Conservation (phyloP, 37 sponge, comb jelly and placozoan genomes). For the Oscarella lobularis region DNA sequence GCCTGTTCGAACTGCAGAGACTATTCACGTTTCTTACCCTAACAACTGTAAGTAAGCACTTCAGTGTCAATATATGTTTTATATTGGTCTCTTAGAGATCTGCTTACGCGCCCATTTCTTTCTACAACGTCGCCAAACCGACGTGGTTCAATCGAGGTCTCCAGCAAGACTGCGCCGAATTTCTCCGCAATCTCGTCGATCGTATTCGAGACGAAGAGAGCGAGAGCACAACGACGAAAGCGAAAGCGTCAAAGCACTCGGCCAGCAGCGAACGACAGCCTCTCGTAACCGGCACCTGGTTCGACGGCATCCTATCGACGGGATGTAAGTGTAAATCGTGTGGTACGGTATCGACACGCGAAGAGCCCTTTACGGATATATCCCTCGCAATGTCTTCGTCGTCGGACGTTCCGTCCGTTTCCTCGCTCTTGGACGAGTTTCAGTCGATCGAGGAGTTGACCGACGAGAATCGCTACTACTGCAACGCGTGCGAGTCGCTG, state of each 20-base stretch:
- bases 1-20: not conserved
- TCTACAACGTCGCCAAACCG: not conserved
- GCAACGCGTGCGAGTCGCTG: not conserved
- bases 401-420: not conserved
- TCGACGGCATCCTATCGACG: not conserved
- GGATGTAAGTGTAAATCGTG: not conserved
- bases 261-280: no score
- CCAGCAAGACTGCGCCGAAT: not conserved
- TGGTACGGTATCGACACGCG: not conserved
- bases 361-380: not conserved
- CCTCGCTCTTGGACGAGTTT: not conserved
- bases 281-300: no score
- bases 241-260: not conserved
- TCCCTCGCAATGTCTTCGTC: no score
- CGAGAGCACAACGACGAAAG: not conserved
- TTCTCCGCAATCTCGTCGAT: not conserved
- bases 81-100: not conserved
- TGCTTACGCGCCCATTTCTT: not conserved
- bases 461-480: not conserved
- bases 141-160: not conserved
- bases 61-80: not conserved
- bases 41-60: not conserved
- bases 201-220: not conserved
- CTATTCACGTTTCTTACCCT: not conserved
- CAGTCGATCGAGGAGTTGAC: not conserved